Base-by-base conservation (phyloP, 2,797 vertebrate species). In the Lacerta bilineata region DNA sequence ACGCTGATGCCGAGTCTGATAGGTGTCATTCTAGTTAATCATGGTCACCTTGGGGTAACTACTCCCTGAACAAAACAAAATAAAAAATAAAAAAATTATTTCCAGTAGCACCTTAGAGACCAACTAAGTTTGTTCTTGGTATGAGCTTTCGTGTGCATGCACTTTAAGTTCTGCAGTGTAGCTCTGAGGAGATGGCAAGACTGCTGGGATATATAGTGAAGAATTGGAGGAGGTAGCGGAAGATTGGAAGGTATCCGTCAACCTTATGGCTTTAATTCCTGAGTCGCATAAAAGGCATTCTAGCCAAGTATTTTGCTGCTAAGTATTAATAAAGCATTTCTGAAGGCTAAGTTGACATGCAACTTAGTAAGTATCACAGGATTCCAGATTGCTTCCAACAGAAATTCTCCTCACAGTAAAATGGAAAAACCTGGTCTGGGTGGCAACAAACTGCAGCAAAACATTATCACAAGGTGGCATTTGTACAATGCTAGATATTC, bases 241-340 rank as follows among this genome's bases (percentile, higher is more conserved):
- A 69, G 23, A 68, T 25, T 86, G 29, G 41, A n/a, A 68, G 3
- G 20, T 27, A 86, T 15, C n/a, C 79, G 75, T 33, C 61, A 85
- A 68, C n/a, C 3, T 13, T 17, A 66, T 76, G 46, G 41, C 5
- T 76, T 55, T 41, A n/a, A 6, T n/a, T 18, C 55, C 76, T 7
- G 18, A n/a, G 46, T 13, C 18, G 36, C 39, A 76, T 43, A 27
- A 64, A 61, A 59, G 55, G 17, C 74, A 36, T 61, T 61, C 50
- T 61, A 75, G 71, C 25, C 33, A 41, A 20, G 27, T 41, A 43
- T 10, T 29, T 10, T 61, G 39, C 27, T 29, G 25, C 36, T 33
- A 43, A 64, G n/a, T 61, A 61, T n/a, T 76, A 85, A 85, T 41
- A 85, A 64, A 85, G 8, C 39, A 36, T 41, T 85, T 85, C 36